These are phyloP conservation scores for Naso thynnoides DNA, from an alignment of 2,797 vertebrate genomes.

Conservation along the genomic window DNA sequence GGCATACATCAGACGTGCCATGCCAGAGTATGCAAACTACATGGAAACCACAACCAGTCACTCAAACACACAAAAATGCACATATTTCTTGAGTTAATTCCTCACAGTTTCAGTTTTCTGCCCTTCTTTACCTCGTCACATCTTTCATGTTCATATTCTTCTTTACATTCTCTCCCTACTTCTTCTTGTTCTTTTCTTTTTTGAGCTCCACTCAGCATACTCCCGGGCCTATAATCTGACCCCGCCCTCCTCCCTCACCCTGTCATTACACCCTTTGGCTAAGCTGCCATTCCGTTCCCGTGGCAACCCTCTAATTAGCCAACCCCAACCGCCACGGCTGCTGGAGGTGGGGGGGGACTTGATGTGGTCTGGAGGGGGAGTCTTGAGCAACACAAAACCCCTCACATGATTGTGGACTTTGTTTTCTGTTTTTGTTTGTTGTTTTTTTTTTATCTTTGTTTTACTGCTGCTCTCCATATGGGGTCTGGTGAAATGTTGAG, in stretches of 20 bases:
- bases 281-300: constrained; percentile 83
- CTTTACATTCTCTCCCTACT: constrained; percentile 35
- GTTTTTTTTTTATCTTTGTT: constrained; percentile 70
- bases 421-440: constrained; percentile 23
- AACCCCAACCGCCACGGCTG: constrained; percentile 73
- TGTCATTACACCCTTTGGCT: constrained; percentile 85
- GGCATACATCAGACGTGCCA: constrained; percentile 6
- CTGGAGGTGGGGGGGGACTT: constrained; percentile 57
- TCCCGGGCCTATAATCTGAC: constrained; percentile 84
- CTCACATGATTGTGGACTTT: constrained; percentile 70
- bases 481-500: constrained; percentile 68
- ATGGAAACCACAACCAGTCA: constrained; percentile 66
- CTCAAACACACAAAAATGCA: background rate
- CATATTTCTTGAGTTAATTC: background rate
- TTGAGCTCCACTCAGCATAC: constrained; percentile 73
- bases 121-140: constrained; percentile 25
- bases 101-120: constrained; percentile 2
- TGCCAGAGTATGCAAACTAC: constrained; percentile 57
- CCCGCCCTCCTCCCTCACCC: constrained; percentile 84
- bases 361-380: constrained; percentile 70
- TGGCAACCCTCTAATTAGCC: constrained; percentile 87
- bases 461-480: constrained; percentile 60
- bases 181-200: constrained; percentile 62
- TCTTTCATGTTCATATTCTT: constrained; percentile 61
- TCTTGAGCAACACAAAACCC: constrained; percentile 58